Conservation (phyloP, 2,797 vertebrate species). For the Orestias chungarensis region DNA sequence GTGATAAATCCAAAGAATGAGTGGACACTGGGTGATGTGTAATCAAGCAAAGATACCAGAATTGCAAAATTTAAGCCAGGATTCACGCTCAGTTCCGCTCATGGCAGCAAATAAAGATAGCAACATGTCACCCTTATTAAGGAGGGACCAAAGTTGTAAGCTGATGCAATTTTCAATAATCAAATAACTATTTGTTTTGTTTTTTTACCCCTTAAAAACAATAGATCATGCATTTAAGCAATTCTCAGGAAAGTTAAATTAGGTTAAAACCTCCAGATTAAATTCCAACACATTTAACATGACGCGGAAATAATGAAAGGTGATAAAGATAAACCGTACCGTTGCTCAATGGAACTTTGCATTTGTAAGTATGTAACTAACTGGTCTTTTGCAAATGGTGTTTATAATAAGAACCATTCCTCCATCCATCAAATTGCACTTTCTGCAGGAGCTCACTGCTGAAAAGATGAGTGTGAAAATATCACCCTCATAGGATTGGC, state of each 20-base stretch:
- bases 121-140: not conserved
- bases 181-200: not conserved
- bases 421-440: not conserved
- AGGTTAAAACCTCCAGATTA: not conserved
- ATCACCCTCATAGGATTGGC: not conserved
- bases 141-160: not conserved
- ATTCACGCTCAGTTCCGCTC: not conserved
- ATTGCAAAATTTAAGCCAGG: not conserved
- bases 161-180: not conserved
- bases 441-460: not conserved
- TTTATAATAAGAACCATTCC: not conserved
- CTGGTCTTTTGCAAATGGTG: not conserved
- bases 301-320: not conserved
- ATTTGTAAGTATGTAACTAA: too few species aligned
- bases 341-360: too few species aligned
- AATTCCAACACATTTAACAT: not conserved
- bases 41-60: not conserved
- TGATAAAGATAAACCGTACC: not conserved
- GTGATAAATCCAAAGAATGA: not conserved
- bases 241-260: too few species aligned
- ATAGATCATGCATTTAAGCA: not conserved
- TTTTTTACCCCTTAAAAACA: not conserved
- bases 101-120: not conserved
- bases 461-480: not conserved
- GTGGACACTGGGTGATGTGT: not conserved